Evolutionary conservation across 2,113 vertebrate genomes (phyloP).

Genomic region (Lonchura striata): DNA sequence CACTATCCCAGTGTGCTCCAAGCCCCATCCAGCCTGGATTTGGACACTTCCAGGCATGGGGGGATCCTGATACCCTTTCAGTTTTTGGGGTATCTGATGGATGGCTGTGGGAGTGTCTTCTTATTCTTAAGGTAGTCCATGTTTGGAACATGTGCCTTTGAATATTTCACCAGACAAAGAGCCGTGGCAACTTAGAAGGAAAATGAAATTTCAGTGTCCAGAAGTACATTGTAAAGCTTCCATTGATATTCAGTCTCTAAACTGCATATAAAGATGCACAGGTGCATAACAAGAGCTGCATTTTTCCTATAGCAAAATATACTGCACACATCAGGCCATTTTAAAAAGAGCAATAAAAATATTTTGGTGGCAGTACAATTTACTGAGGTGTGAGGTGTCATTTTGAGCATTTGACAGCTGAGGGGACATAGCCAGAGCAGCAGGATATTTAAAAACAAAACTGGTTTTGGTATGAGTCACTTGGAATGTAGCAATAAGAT

Average conservation of each 20-base stretch:
- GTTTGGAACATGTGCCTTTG: neutral
- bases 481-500: neutral
- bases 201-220: neutral
- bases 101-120: fast-evolving
- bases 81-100: neutral
- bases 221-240: neutral
- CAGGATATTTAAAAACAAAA: neutral
- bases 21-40: neutral
- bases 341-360: neutral
- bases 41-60: neutral
- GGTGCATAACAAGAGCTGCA: neutral
- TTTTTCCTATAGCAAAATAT: neutral
- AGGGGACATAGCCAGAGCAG: neutral
- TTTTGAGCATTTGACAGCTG: neutral
- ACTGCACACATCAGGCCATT: neutral
- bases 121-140: neutral
- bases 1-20: neutral
- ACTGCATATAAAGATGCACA: neutral
- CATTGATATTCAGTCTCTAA: neutral
- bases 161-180: neutral
- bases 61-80: neutral
- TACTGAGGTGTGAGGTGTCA: neutral
- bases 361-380: neutral
- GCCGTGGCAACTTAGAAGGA: neutral
- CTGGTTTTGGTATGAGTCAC: neutral